phyloP scores from a whole-genome alignment of 2,888 invertebrate genomes.

The Phytoseiulus persimilis region DNA sequence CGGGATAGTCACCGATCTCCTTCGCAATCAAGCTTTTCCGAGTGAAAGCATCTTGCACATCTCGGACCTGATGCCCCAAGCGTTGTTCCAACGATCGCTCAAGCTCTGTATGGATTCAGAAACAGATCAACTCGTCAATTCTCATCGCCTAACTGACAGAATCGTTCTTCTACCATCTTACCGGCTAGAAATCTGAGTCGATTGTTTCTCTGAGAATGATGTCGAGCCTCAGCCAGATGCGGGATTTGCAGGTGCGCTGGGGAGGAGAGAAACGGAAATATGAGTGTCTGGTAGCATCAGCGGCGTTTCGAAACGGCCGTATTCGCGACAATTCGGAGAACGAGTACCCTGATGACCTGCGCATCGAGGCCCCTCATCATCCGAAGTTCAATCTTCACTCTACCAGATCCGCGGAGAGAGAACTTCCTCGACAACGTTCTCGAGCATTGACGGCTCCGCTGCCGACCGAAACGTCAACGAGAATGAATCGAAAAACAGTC shows the following conservation, averaged over 20 bases:
- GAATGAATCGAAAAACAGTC: too few relatives aligned
- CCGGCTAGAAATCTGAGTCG: not conserved
- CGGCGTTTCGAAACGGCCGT: too few relatives aligned
- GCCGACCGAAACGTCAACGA: too few relatives aligned
- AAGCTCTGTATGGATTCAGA: not conserved
- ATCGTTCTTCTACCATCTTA: not conserved
- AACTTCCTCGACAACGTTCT: too few relatives aligned
- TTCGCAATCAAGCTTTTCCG: not conserved
- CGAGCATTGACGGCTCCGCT: too few relatives aligned
- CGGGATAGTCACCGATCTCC: constrained; percentile 21
- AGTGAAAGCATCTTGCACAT: not conserved
- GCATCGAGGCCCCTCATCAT: too few relatives aligned
- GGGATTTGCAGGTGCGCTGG: not conserved
- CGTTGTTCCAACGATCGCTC: constrained; percentile 23
- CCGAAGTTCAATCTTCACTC: too few relatives aligned
- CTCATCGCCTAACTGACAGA: not conserved
- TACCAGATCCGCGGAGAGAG: too few relatives aligned
- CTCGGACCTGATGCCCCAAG: not conserved
- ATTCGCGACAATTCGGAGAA: too few relatives aligned
- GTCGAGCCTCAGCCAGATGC: constrained; percentile 19
- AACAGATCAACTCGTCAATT: not conserved
- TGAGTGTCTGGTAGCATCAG: too few relatives aligned
- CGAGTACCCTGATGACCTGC: too few relatives aligned
- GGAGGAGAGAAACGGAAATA: too few relatives aligned
- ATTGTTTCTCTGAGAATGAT: not conserved